Evolutionary conservation across 2,888 invertebrate genomes (phyloP), one percentile per base, ranked within the genome.

Genomic region (Torymus texanus): DNA sequence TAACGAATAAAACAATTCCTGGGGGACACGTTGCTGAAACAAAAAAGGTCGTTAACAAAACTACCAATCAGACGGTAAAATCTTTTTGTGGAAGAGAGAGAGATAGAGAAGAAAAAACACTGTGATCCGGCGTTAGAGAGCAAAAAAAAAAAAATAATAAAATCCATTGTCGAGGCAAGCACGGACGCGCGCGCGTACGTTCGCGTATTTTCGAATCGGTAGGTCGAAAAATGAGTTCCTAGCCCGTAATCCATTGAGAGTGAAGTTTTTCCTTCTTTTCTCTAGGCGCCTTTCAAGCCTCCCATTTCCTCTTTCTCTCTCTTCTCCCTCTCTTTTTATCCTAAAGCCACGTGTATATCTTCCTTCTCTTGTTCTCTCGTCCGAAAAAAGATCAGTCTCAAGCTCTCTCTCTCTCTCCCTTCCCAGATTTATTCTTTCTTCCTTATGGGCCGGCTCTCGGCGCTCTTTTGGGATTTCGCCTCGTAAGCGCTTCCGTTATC

Each of bases 181-280:
- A 21, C n/a, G 16, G 24, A 12, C n/a, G 12, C 29, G 2, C 24
- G 24, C 24, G 2, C 24, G 3, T 3, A 5, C 29, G 29, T 8
- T 41, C 41, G 41, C 41, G 41, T 41, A 63, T 61, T 65, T 71
- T 70, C 65, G 72, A 80, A 58, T 79, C 75, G 71, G 68, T 80
- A 80, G 65, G n/a, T 80, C 74, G 80, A 81, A 77, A 81, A 81
- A 81, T 80, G 78, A 79, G 74, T 82, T 78, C 10, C 55, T 58
- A 71, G 58, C n/a, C 41, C 41, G 41, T 59, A 73, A 80, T 80
- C 58, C 58, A 75, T 81, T 63, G 11, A 65, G 66, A 78, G 55
- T 55, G 14, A 74, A 71, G 70, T 68, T 65, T 41, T 67, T 70
- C 66, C 58, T 55, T 16, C 66, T 58, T 59, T 8, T 63, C 66